These are phyloP conservation scores for Gobius niger DNA, from an alignment of 2,113 vertebrate species.

Conservation along the genomic window DNA sequence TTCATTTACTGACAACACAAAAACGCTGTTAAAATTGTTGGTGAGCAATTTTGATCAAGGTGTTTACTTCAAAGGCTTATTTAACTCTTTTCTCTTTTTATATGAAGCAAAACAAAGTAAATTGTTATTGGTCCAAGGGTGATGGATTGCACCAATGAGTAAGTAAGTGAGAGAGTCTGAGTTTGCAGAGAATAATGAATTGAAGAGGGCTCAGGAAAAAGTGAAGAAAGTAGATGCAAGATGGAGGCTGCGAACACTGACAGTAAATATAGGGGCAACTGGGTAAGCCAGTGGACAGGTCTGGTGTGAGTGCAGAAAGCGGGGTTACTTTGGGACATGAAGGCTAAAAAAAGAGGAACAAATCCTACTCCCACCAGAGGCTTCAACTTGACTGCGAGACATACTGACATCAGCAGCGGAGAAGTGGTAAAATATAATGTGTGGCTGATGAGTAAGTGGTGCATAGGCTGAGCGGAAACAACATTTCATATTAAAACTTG, in stretches of 20 bases:
- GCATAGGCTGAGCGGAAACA: no score
- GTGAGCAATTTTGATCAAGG: no score
- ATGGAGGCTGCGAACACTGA: conserved; percentile 26
- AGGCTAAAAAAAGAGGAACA: conserved; percentile 49
- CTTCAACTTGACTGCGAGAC: conserved; percentile 20
- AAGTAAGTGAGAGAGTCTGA: conserved; percentile 34
- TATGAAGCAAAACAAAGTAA: no score
- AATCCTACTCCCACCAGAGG: conserved; percentile 38
- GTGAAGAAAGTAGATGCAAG: conserved; percentile 32
- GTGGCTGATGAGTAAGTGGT: no score
- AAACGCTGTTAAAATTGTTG: no score
- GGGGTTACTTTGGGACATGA: conserved; percentile 57
- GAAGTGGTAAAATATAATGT: no score
- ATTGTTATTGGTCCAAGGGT: no score
- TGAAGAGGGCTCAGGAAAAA: conserved; percentile 30
- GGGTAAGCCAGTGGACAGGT: conserved; percentile 35
- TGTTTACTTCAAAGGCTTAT: no score
- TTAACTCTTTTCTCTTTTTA: no score
- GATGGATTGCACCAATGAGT: no score
- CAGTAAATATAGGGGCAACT: conserved; percentile 30
- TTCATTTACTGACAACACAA: no score
- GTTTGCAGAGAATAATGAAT: conserved; percentile 36
- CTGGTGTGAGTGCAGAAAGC: conserved; percentile 34
- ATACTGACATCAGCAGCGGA: neutral
- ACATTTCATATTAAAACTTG: no score